Conservation (phyloP, 2,888 invertebrate genomes). For the Taphrorychus bicolor region DNA sequence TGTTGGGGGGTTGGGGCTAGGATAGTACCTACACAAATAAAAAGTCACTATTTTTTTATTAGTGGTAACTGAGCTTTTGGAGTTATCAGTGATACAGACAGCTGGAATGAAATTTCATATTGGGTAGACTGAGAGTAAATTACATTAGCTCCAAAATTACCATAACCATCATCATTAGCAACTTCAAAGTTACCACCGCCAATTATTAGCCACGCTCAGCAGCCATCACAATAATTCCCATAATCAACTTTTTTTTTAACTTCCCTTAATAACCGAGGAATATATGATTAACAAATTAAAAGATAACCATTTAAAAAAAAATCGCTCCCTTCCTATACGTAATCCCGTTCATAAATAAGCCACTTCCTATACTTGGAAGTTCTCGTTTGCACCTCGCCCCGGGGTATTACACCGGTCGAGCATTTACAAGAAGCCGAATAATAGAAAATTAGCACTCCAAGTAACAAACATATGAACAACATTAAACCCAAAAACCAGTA, state of each 20-base stretch:
- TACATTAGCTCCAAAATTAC: not conserved
- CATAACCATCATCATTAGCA: not conserved
- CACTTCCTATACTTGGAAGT: slow-evolving; percentile 25
- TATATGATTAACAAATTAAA: slow-evolving; percentile 16
- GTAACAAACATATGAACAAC: slow-evolving; percentile 42
- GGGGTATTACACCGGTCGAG: slow-evolving; percentile 24
- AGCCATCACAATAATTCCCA: not conserved
- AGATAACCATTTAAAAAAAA: slow-evolving; percentile 8
- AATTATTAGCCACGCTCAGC: not conserved
- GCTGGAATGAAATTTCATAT: no score
- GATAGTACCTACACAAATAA: no score
- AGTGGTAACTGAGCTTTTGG: no score
- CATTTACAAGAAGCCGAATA: slow-evolving; percentile 35
- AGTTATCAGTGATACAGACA: no score
- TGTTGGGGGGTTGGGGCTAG: no score
- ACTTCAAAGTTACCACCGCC: not conserved
- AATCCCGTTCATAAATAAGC: slow-evolving; percentile 15
- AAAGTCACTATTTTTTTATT: no score
- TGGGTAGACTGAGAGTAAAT: no score
- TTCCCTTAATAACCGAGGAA: slow-evolving; percentile 6
- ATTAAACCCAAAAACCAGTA: slow-evolving; percentile 25
- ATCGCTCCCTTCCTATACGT: no score
- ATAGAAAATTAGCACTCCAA: slow-evolving; percentile 40
- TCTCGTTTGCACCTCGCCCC: slow-evolving; percentile 23
- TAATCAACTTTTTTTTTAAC: slow-evolving; percentile 3